Evolutionary conservation across 2,888 invertebrate species (phyloP), one percentile per base, ranked within the genome.

Genomic region (Pollenia angustigena): DNA sequence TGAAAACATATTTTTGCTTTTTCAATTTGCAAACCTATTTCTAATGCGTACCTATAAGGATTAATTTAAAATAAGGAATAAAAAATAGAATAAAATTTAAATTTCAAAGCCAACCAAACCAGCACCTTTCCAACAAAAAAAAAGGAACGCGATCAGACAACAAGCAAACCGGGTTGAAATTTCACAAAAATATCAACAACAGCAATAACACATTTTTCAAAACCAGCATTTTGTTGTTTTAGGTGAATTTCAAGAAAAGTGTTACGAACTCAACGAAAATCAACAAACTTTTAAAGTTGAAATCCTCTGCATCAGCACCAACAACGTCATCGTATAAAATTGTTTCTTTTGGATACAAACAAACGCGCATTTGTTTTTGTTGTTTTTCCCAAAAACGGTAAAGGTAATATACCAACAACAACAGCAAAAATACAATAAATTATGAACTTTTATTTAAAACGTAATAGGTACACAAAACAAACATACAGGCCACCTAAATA

Each of bases 141-240:
- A 64, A 58, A 54, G 9, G 40, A 42, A 64, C 62, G 42, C 44
- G 58, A 9, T 54, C 46, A 62, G n/a, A 32, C 42, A 83, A 76
- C 54, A 72, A 60, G 16, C 48, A 79, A 87, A 84, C 72, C 84
- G 81, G 81, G 81, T 80, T 78, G 71, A 74, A 68, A 74, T 79
- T 75, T 62, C 56, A 56, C 9, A 11, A 62, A 56, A 52, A 48
- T 50, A 72, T 58, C 18, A 76, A 69, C 62, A 79, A 75, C 74
- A 80, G 80, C 44, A 18, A 50, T 42, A 79, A 75, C 10, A 74
- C 44, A 40, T 75, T 68, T 58, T 69, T 69, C 40, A 68, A 72
- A 85, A 80, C 76, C 76, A 81, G 72, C 79, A 83, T 62, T 42
- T 71, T 50, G n/a, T n/a, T 76, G 14, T 44, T 74, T 62, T 54